Conservation (phyloP, 2,113 vertebrate species). For the Semnornis frantzii region DNA sequence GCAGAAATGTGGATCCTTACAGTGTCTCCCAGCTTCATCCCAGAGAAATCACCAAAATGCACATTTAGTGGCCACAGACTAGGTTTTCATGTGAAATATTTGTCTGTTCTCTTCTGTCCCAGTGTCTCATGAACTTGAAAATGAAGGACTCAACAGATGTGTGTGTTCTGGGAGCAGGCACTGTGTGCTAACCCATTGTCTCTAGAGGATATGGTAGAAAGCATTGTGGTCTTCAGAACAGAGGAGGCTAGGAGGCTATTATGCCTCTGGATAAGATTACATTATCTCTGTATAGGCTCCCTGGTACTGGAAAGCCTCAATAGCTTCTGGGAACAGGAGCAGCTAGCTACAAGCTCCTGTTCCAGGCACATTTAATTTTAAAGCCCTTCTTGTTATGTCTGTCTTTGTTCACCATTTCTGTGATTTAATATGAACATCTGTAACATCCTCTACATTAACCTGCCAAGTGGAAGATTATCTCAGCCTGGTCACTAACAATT, state of each 20-base stretch:
- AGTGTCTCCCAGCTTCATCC: not conserved
- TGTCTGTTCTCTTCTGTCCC: not conserved
- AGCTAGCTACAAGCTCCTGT: not conserved
- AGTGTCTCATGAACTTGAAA: not conserved
- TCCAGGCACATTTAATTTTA: not conserved
- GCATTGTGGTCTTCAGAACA: fast-evolving
- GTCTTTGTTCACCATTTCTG: not conserved
- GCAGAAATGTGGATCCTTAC: fast-evolving
- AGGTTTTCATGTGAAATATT: not conserved
- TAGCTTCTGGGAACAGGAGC: not conserved
- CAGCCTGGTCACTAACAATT: not conserved
- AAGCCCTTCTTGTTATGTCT: not conserved
- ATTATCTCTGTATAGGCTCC: not conserved
- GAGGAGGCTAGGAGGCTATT: not conserved
- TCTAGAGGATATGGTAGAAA: not conserved
- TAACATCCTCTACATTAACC: not conserved
- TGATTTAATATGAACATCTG: not conserved
- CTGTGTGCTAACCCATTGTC: not conserved
- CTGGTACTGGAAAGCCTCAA: not conserved
- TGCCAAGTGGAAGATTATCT: not conserved
- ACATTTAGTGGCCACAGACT: not conserved
- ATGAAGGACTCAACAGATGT: not conserved
- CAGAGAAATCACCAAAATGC: not conserved
- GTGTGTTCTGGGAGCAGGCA: not conserved
- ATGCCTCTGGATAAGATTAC: not conserved